Base-by-base conservation (phyloP, 2,113 vertebrate species). In the Sigmodon hispidus region DNA sequence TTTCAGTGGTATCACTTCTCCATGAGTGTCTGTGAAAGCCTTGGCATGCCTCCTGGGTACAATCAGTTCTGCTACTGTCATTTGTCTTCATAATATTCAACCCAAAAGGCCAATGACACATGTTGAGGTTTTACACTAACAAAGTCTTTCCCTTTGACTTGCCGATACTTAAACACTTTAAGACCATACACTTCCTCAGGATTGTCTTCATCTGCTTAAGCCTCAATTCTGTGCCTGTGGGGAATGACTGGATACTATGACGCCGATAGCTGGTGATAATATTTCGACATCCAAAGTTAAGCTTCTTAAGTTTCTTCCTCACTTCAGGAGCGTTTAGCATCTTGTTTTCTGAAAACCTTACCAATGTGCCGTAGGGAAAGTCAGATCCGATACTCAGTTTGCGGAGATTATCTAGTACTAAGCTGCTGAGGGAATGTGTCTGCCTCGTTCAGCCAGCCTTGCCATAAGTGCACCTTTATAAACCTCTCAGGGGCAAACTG, bases 281-380 rank as follows among this genome's bases (percentile, higher is more conserved):
- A 98, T 98, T 98, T 98, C 98, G 86, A 87, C 89, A 85, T 55
- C 96, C 97, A 92, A 97, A 96, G 97, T 96, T 98, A 98, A 98
- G 97, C 98, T 98, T 97, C 95, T 97, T 98, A 98, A 98, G 95
- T 98, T 93, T 95, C 93, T 96, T 87, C 98, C 97, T 97, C 97
- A 97, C 97, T 97, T 97, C 17, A 72, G 89, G 91, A 97, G 97
- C 31, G 73, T 89, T 98, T 76, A 69, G 94, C 0, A 0, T 96
- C 92, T 96, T 17, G 0, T 96, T 97, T 97, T 95, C 97, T 96
- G 52, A 95, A 97, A 96, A 96, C 48, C 0, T 0, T 50, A 36
- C 48, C 89, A 89, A 19, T 89, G 86, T 36, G 90, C 96, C 94
- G 67, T 83, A 95, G 73, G 95, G 96, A 96, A 98, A 97, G 95